These are phyloP conservation scores for Agriopis aurantiaria DNA, from an alignment of 2,888 invertebrate species.

Conservation along the genomic window DNA sequence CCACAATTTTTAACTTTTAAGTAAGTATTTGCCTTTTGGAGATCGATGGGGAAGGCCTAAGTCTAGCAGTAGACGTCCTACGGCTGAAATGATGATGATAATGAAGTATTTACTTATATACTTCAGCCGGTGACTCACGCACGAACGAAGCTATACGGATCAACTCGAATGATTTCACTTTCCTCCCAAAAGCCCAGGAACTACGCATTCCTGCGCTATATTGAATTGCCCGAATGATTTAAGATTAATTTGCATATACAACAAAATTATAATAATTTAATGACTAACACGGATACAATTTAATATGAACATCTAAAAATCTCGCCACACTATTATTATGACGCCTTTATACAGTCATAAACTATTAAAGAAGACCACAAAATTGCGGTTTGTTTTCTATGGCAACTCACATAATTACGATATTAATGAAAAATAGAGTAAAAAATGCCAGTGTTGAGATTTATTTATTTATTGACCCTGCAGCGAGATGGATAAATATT, in stretches of 20 bases:
- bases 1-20: too few species aligned
- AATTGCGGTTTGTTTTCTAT: conserved; percentile 81
- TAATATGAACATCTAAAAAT: conserved; percentile 54
- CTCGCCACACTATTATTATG: conserved; percentile 73
- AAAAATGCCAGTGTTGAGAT: conserved; percentile 75
- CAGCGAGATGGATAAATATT: conserved; percentile 46
- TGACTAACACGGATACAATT: conserved; percentile 57
- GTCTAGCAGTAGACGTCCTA: too few species aligned
- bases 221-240: conserved; percentile 30
- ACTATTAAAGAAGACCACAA: conserved; percentile 76
- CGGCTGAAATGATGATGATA: too few species aligned
- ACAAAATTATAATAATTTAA: conserved; percentile 46
- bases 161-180: conserved; percentile 29
- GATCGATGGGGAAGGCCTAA: too few species aligned
- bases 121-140: conserved; percentile 5
- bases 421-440: conserved; percentile 76
- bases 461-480: conserved; percentile 82
- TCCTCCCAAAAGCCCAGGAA: conserved; percentile 28
- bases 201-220: conserved; percentile 19
- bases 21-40: too few species aligned
- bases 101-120: too few species aligned
- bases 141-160: background rate
- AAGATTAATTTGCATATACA: conserved; percentile 43
- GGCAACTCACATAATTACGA: conserved; percentile 79
- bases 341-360: conserved; percentile 82